These are phyloP conservation scores for Columba guinea DNA, from an alignment of 2,797 vertebrate genomes.

Conservation along the genomic window DNA sequence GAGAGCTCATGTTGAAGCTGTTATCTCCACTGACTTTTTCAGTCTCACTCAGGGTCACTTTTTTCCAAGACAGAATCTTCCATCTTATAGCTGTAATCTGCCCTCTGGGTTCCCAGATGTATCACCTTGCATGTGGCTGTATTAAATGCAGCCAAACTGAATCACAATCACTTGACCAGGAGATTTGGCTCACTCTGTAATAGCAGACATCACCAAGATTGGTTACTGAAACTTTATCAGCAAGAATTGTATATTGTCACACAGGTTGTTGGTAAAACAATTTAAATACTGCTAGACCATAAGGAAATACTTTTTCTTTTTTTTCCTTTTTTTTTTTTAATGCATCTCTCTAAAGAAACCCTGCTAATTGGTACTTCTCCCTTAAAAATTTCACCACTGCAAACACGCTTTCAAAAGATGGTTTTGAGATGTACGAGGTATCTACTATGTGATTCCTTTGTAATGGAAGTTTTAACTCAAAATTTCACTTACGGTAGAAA, in stretches of 20 bases:
- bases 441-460: background rate
- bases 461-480: background rate
- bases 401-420: too few relatives aligned
- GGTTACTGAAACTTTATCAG: conserved; percentile 53
- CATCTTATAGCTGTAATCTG: conserved; percentile 44
- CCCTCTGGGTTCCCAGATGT: conserved; percentile 62
- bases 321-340: background rate
- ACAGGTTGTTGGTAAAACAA: background rate
- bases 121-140: conserved; percentile 59
- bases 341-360: background rate
- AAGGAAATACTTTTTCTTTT: background rate
- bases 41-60: background rate
- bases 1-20: conserved; percentile 55
- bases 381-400: background rate
- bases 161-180: conserved; percentile 33
- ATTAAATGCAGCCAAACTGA: conserved; percentile 62
- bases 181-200: conserved; percentile 27
- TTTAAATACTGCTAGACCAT: background rate
- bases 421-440: background rate
- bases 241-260: conserved; percentile 20
- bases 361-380: background rate
- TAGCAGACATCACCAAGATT: conserved; percentile 3
- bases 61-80: conserved; percentile 59
- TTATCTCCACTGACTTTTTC: conserved; percentile 52
- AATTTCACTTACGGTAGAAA: background rate